Evolutionary conservation across 2,797 vertebrate genomes (phyloP).

Genomic region (Pipistrellus pipistrellus): DNA sequence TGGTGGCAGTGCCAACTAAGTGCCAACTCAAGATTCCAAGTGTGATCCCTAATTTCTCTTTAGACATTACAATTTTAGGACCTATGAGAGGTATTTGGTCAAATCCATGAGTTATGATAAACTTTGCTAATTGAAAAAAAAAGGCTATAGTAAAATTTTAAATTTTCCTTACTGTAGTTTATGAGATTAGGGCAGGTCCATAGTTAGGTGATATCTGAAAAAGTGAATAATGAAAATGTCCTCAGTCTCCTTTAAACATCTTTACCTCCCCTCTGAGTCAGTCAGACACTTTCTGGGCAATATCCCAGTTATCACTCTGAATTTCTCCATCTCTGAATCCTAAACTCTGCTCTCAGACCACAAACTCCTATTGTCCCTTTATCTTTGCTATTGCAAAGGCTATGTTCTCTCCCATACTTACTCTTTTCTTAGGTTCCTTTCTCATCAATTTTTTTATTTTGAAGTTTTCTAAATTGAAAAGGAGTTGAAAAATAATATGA

Average conservation of each 20-base stretch:
- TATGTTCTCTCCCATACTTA: neutral
- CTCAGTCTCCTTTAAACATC: neutral
- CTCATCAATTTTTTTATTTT: neutral
- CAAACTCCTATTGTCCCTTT: neutral
- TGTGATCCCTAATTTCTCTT: neutral
- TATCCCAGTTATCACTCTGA: neutral
- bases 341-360: neutral
- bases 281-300: neutral
- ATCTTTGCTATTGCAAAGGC: neutral
- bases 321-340: neutral
- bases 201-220: neutral
- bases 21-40: neutral
- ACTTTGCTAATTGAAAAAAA: neutral
- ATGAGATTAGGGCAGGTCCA: neutral
- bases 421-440: neutral
- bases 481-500: neutral
- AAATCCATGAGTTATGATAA: neutral
- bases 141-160: neutral
- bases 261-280: neutral
- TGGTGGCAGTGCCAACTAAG: constrained; percentile 73
- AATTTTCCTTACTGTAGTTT: neutral
- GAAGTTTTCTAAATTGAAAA: neutral
- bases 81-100: neutral
- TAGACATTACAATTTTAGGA: neutral
- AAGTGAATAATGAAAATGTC: neutral